Evolutionary conservation across 2,888 invertebrate species (phyloP).

Genomic region (Tupiocoris notatus): DNA sequence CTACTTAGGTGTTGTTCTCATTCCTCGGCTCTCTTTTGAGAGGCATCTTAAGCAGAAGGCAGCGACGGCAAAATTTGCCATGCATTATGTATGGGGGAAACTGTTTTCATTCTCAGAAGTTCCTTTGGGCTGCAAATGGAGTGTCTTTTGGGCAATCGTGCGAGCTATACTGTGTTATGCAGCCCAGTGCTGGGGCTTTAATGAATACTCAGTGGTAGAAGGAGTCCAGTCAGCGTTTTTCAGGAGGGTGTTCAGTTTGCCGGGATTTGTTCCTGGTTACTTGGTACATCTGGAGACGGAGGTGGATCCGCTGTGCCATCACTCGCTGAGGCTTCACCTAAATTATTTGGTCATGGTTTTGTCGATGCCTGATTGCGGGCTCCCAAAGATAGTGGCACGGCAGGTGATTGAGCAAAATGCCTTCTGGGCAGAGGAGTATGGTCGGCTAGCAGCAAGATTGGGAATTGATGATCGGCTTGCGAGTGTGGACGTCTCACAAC

Average conservation of each 20-base stretch:
- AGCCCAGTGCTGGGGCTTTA: constrained; percentile 3
- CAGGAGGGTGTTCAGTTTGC: background rate
- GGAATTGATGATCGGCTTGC: background rate
- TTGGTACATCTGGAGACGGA: constrained; percentile 2
- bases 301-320: background rate
- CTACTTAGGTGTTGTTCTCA: background rate
- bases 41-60: background rate
- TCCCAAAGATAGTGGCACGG: background rate
- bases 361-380: background rate
- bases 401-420: background rate
- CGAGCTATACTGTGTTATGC: background rate
- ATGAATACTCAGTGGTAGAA: background rate
- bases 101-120: background rate
- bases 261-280: background rate
- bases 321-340: background rate
- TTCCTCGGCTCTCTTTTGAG: constrained; percentile 7
- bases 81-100: background rate
- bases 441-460: background rate
- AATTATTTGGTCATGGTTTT: background rate
- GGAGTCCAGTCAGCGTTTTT: background rate
- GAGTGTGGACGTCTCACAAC: background rate
- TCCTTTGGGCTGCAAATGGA: background rate
- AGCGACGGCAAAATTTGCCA: background rate
- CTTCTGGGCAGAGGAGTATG: background rate
- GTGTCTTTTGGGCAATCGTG: background rate